phyloP scores from a whole-genome alignment of 2,113 vertebrate genomes.

The Hirundichthys speculiger region DNA sequence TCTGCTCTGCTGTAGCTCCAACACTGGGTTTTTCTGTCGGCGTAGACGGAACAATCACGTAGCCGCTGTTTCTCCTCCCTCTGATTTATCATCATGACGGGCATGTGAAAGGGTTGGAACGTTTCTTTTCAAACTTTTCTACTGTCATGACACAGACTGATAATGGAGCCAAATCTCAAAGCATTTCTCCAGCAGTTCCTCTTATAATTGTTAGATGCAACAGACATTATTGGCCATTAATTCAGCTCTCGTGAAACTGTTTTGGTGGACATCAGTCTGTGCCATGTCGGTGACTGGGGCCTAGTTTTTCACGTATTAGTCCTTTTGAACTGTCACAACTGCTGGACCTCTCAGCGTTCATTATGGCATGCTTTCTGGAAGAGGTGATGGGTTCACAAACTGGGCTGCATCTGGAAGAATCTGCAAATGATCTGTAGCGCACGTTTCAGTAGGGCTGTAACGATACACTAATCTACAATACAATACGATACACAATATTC shows the following conservation, averaged over 20 bases:
- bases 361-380: slow-evolving; percentile 32
- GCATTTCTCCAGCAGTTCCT: neutral
- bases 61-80: neutral
- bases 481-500: too few relatives aligned
- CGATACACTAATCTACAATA: too few relatives aligned
- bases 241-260: neutral
- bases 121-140: too few relatives aligned
- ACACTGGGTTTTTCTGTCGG: slow-evolving; percentile 67
- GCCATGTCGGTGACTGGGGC: neutral
- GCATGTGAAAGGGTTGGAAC: too few relatives aligned
- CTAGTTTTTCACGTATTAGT: neutral
- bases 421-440: slow-evolving; percentile 16
- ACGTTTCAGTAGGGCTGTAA: slow-evolving; percentile 3
- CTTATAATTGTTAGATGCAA: neutral
- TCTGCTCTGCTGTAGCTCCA: slow-evolving; percentile 14
- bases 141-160: too few relatives aligned
- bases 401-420: slow-evolving; percentile 10
- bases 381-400: slow-evolving; percentile 23
- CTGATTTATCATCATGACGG: too few relatives aligned
- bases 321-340: slow-evolving; percentile 6
- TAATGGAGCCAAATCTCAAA: too few relatives aligned
- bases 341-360: slow-evolving; percentile 4
- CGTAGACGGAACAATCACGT: too few relatives aligned
- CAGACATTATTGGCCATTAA: neutral
- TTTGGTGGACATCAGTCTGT: slow-evolving; percentile 23